Base-by-base conservation (phyloP, 2,888 invertebrate genomes). In the Tachina fera region DNA sequence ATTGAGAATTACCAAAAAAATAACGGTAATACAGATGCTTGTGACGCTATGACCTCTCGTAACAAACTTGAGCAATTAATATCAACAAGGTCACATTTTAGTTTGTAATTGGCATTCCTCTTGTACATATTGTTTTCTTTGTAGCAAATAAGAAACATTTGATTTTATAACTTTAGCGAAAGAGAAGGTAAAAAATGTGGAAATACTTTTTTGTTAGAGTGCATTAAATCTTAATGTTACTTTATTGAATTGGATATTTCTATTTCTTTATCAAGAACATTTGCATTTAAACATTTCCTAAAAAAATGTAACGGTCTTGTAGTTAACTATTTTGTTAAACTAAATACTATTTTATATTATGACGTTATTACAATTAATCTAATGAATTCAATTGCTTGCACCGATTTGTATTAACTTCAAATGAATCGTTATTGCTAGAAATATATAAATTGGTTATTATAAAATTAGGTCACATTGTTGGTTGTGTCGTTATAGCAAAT, bases 321-420 rank as follows among this genome's bases (percentile, higher is more conserved):
- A 63, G 63, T 63, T 63, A 63, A 63, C 63, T 63, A 58, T 58
- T 58, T 58, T 58, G 58, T 58, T 58, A 58, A 58, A 45, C 19
- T 19, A 14, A 45, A 65, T 51, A 51, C n/a, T 13, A 51, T 51
- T 67, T 67, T 67, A 67, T 49, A 31, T 67, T 67, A 67, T 67
- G 49, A 68, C 51, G 70, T 70, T 56, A 70, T 70, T 56, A 70
- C 70, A 70, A 70, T 53, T 70, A 70, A 70, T 70, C 31, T 41
- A 53, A 70, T 70, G 70, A 70, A 70, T 70, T 70, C 70, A 70
- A 70, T 70, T 68, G 68, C 68, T 68, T 68, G 68, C 49, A 47
- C 67, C 47, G 67, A 67, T 67, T 67, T 67, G 49, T 67, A 47
- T 67, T 67, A 67, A 67, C 67, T 67, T 67, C 47, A 67, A 67